Evolutionary conservation across 2,888 invertebrate genomes (phyloP), one percentile per base, ranked within the genome.

Genomic region (Hyposoter didymator): DNA sequence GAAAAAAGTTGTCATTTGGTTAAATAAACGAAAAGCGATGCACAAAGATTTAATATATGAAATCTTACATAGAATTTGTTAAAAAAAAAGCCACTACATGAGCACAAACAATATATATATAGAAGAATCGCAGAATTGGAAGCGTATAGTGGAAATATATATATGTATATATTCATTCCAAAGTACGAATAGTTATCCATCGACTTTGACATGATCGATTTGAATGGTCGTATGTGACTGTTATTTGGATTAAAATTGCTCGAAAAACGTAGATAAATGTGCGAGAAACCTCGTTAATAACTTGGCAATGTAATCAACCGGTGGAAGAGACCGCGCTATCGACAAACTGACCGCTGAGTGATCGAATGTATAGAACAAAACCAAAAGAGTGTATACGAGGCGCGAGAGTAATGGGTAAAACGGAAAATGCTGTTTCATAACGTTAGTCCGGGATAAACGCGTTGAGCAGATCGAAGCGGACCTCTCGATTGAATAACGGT

Each of bases 91-190:
- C 32, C 49, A 35, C 70, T 70, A 49, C 39, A 39, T 6, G 39
- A 35, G 67, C 47, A 70, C 49, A 70, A 70, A 32, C 43, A 67
- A 67, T n/a, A 67, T 67, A 43, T 39, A 43, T 67, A 43, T 39
- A 43, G 67, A 43, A 67, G 28, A 47, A 66, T 76, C 35, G 67
- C 22, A 67, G 43, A 35, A 66, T 76, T 32, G 59, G 47, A 39
- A 55, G 49, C 32, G 45, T 32, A 62, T 28, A 7, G 28, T 69
- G 39, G 47, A 49, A 17, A 43, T 67, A 43, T 45, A 43, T 39
- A 10, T 35, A 35, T 35, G 1, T 35, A 35, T 35, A 35, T 59
- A 28, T 28, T 59, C 59, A 59, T 59, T 59, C 59, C 14, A 28
- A 59, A 28, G 59, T 59, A 59, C 59, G 59, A 59, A 59, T 59